These are phyloP conservation scores for Cephalotes varians DNA, from an alignment of 2,888 invertebrate species.

Conservation along the genomic window DNA sequence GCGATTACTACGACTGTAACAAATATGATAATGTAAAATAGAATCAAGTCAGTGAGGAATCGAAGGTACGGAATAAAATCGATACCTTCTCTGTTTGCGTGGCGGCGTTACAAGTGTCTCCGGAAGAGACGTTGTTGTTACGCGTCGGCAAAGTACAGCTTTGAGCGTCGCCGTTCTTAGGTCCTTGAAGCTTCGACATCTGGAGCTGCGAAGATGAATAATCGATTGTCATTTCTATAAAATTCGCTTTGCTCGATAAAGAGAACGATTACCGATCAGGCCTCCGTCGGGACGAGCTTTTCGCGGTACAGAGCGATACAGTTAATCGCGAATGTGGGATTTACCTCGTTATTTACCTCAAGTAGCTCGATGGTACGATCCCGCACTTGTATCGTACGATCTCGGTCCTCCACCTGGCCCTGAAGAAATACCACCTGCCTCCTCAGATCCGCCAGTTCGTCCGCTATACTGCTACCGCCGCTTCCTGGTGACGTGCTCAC, in stretches of 20 bases:
- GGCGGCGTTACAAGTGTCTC: slow-evolving; percentile 92
- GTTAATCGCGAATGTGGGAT: slow-evolving; percentile 25
- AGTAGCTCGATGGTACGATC: slow-evolving; percentile 93
- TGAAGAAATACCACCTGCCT: slow-evolving; percentile 94
- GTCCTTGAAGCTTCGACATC: slow-evolving; percentile 81
- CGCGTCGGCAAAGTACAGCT: slow-evolving; percentile 82
- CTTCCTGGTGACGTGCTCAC: slow-evolving; percentile 85
- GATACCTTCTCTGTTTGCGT: slow-evolving; percentile 95
- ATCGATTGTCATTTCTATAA: neutral
- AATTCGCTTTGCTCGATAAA: neutral
- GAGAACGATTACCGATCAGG: neutral
- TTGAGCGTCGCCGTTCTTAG: slow-evolving; percentile 77
- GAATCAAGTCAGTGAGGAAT: neutral
- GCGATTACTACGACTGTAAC: neutral
- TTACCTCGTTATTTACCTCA: slow-evolving; percentile 86
- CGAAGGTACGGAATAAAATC: neutral
- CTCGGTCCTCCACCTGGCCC: slow-evolving; percentile 95
- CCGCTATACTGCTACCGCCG: slow-evolving; percentile 80
- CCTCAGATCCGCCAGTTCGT: slow-evolving; percentile 92
- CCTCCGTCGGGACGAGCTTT: slow-evolving; percentile 13
- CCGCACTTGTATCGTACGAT: slow-evolving; percentile 92
- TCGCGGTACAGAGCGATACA: neutral
- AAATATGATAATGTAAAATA: neutral
- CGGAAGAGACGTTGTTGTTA: slow-evolving; percentile 84
- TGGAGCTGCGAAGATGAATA: slow-evolving; percentile 75